Base-by-base conservation (phyloP, 2,113 vertebrate genomes). In the Lepidothrix coronata region DNA sequence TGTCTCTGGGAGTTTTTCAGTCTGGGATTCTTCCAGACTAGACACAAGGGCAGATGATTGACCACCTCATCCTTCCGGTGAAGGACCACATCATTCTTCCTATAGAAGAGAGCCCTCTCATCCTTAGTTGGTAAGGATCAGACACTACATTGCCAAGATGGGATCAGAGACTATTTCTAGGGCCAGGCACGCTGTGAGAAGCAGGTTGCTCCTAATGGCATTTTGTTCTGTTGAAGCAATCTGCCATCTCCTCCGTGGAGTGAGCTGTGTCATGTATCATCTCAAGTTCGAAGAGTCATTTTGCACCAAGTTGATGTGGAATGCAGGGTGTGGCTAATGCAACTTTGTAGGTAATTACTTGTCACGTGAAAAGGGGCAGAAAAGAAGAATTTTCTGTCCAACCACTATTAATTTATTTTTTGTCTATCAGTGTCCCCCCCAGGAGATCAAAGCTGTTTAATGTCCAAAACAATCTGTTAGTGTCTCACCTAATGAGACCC, bases 1-100 rank as follows among this genome's bases (percentile, higher is more conserved):
- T 51, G 10, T 27, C 6, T 65, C 10, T 13, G 15, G 1, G 14
- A 2, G 0, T 11, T 80, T 89, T 89, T 35, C 23, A 37, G 0
- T n/a, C 33, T 72, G 39, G 5, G 15, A 35, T 88, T 79, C 43
- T 72, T 83, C 58, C 43, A 95, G 63, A 58, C 13, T n/a, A 52
- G 39, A 49, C 0, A 4, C 18, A 55, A 44, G 14, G 16, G 24
- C 39, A 65, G 16, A 31, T 84, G 19, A 13, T 51, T 84, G 63
- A 55, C 17, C 31, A 19, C 37, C 28, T 71, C 0, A 0, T 68
- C 6, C 7, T 85, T 86, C n/a, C 31, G 43, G 58, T 67, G 43
- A 22, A 65, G 17, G 43, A 58, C 17, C 8, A 49, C 37, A 23
- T 65, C 19, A 24, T 67, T 14, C 33, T 84, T 79, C 28, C 48